These are phyloP conservation scores for Nomada goodeniana DNA, from an alignment of 2,888 invertebrate species.

Conservation along the genomic window DNA sequence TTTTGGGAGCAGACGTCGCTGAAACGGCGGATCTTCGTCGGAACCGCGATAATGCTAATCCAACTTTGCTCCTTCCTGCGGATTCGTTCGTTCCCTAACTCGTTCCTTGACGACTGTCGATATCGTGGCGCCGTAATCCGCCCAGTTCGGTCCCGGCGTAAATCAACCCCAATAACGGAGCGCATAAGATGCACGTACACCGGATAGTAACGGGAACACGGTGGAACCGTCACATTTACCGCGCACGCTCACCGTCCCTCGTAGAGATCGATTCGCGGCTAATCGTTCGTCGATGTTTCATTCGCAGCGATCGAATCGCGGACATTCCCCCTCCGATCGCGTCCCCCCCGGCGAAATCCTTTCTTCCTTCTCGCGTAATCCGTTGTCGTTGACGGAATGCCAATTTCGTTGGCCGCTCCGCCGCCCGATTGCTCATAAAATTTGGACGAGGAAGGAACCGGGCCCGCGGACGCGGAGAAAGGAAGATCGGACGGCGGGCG, in stretches of 20 bases:
- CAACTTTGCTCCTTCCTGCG: background rate
- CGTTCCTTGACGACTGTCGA: background rate
- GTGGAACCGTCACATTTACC: background rate
- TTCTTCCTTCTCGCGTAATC: conserved; percentile 63
- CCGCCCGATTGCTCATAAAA: conserved; percentile 69
- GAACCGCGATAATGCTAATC: no score
- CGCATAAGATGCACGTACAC: conserved; percentile 10
- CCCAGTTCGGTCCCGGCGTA: background rate
- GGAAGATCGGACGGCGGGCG: background rate
- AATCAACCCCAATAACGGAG: background rate
- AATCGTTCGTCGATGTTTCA: conserved; percentile 9
- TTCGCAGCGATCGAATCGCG: conserved; percentile 7
- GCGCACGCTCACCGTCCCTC: conserved; percentile 8
- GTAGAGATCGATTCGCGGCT: conserved; percentile 21
- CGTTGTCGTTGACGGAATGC: conserved; percentile 73
- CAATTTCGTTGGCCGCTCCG: conserved; percentile 64
- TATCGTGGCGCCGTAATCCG: conserved; percentile 5
- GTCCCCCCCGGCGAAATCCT: background rate
- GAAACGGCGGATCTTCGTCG: no score
- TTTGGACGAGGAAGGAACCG: conserved; percentile 48
- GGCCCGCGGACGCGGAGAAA: background rate
- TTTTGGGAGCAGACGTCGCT: no score
- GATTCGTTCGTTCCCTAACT: background rate
- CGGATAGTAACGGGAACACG: background rate
- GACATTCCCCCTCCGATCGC: background rate